Evolutionary conservation across 1,140 invertebrate species (phyloP).

Genomic region (Periplaneta americana): DNA sequence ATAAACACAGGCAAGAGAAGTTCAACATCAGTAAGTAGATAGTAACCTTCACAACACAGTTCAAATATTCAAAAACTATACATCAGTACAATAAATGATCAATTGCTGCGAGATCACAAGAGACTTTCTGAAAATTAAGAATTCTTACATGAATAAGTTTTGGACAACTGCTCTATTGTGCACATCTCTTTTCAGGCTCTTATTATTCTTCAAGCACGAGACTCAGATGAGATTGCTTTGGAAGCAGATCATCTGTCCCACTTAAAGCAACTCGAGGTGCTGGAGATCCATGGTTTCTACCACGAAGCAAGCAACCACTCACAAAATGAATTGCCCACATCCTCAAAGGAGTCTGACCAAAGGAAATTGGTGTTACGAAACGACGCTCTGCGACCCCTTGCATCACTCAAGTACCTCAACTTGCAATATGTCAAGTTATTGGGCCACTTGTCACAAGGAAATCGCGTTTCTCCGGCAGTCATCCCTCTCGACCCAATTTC

Average conservation of each 20-base stretch:
- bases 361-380: neutral
- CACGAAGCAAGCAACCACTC: neutral
- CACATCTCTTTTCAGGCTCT: constrained; percentile 2
- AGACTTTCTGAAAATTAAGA: too few relatives aligned
- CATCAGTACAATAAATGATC: too few relatives aligned
- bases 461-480: neutral
- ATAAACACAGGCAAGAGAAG: too few relatives aligned
- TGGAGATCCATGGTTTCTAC: constrained; percentile 14
- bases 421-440: constrained; percentile 10
- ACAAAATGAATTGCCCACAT: neutral
- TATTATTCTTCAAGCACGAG: constrained; percentile 11
- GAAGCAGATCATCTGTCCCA: constrained; percentile 12
- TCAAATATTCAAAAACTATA: too few relatives aligned
- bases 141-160: too few relatives aligned
- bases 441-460: neutral
- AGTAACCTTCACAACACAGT: too few relatives aligned
- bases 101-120: too few relatives aligned
- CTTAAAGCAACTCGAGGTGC: neutral
- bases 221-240: constrained; percentile 5
- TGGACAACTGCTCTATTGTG: too few relatives aligned
- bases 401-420: constrained; percentile 11
- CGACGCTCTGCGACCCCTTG: neutral
- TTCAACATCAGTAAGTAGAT: too few relatives aligned
- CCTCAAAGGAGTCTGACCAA: neutral
- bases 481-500: neutral